phyloP scores from a whole-genome alignment of 2,888 invertebrate genomes.

The Agrochola macilenta region DNA sequence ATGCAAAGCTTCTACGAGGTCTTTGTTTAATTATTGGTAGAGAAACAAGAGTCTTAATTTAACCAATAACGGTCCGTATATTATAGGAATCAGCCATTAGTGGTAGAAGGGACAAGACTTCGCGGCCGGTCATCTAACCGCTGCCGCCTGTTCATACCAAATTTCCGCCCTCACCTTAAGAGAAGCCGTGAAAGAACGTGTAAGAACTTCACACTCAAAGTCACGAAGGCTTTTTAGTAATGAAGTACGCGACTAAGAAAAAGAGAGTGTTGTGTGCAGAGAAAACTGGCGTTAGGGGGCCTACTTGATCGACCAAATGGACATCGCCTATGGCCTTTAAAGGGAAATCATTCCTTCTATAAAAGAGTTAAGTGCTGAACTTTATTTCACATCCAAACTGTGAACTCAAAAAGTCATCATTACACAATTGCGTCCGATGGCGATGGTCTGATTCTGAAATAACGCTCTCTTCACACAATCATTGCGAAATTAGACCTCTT shows the following conservation, averaged over 20 bases:
- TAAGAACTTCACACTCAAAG: not conserved
- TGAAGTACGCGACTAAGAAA: not conserved
- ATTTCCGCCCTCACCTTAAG: not conserved
- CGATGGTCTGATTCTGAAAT: slow-evolving; percentile 31
- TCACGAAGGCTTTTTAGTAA: not conserved
- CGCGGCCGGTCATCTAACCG: not conserved
- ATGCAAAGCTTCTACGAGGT: no score
- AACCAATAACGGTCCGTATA: no score
- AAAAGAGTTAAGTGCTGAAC: not conserved
- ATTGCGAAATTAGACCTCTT: slow-evolving; percentile 62
- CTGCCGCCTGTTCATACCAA: not conserved
- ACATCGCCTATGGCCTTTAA: not conserved
- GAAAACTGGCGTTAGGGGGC: no score
- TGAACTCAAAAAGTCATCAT: slow-evolving; percentile 30
- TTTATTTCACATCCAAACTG: slow-evolving; percentile 12
- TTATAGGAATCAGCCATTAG: no score
- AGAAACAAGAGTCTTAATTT: no score
- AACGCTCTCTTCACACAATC: slow-evolving; percentile 44
- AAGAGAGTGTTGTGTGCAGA: no score
- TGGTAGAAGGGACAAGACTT: not conserved
- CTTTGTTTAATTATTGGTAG: no score
- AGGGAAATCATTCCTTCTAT: slow-evolving; percentile 1
- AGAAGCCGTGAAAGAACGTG: not conserved
- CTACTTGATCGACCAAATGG: not conserved
- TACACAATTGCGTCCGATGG: slow-evolving; percentile 19